Base-by-base conservation (phyloP, 1,140 invertebrate genomes). In the Neotoxoptera formosana region DNA sequence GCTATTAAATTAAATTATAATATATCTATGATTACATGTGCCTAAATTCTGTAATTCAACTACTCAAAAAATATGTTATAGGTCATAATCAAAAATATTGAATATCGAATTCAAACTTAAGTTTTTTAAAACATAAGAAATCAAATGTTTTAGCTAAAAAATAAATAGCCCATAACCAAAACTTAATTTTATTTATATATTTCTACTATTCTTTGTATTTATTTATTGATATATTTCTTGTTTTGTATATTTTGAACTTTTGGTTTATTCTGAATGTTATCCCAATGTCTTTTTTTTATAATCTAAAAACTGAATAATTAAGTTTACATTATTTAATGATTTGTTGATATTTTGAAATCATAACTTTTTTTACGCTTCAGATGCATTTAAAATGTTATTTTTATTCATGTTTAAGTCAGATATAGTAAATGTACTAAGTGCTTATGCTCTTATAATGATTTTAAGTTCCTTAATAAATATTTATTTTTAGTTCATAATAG, bases 401-500 rank as follows among this genome's bases (percentile, higher is more conserved):
- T 23, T 7, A 23, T 53, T 53, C 21, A 7, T 53, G 7, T 53
- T n/a, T 30, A 67, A 67, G 60, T 67, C 25, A 67, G 60, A 67
- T 67, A 25, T 56, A 56, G 21, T 21, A 53, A 53, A 21, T 21
- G 6, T 53, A 67, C 11, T 21, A 23, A 23, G 21, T 67, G 4
- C n/a, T n/a, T 4, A 67, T 67, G 21, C 7, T n/a, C 6, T n/a
- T 67, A n/a, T n/a, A 76, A n/a, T 20, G 6, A 34, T 53, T 89
- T 9, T 41, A 56, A 6, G 7, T 93, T 14, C 53, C 30, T 34
- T 21, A 53, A n/a, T 30, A 1, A n/a, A 48, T 90, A 88, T 36
- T 47, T 94, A 41, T 94, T 94, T 93, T 90, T 94, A 96, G 96
- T 96, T 97, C 89, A 95, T 97, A 92, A 96, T 97, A 20, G 97